Evolutionary conservation across 2,888 invertebrate genomes (phyloP).

Genomic region (Heliconius charithonia): DNA sequence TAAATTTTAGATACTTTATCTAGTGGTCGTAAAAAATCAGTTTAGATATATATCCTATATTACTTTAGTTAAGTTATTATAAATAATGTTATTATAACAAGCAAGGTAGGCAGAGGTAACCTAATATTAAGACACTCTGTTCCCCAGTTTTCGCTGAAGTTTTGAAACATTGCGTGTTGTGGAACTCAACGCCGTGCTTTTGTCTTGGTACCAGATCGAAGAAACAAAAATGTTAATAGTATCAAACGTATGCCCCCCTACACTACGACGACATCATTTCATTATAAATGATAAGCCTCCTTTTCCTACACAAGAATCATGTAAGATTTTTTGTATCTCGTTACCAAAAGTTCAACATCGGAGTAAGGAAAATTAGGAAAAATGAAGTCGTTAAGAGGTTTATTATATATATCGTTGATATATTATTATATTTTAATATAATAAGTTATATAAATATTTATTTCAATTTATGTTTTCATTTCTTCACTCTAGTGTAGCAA

Average conservation of each 20-base stretch:
- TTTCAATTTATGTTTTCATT: background rate
- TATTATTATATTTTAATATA: too few species aligned
- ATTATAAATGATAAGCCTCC: background rate
- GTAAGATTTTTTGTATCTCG: background rate
- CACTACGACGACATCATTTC: too few species aligned
- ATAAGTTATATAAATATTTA: too few species aligned
- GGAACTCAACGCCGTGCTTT: background rate
- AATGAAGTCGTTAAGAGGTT: constrained; percentile 2
- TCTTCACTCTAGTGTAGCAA: background rate
- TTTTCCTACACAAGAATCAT: background rate
- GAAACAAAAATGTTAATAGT: too few species aligned
- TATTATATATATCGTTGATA: background rate
- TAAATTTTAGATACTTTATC: too few species aligned
- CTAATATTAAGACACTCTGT: too few species aligned
- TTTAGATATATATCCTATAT: too few species aligned
- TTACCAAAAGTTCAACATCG: constrained; percentile 10
- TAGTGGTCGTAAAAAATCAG: too few species aligned
- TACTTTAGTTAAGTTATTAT: too few species aligned
- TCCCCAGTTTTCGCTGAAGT: background rate
- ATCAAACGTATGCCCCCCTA: background rate
- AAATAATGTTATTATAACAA: too few species aligned
- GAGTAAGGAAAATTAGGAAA: background rate
- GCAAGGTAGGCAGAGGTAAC: too few species aligned
- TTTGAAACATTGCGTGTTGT: background rate
- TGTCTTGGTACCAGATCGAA: too few species aligned